A percentile compares a stretch with the other conserved stretches of the same genome.
Evolutionary conservation across 64 coral and sea anemone genomes (phyloP).

Genomic region (Platygyra sinensis): DNA sequence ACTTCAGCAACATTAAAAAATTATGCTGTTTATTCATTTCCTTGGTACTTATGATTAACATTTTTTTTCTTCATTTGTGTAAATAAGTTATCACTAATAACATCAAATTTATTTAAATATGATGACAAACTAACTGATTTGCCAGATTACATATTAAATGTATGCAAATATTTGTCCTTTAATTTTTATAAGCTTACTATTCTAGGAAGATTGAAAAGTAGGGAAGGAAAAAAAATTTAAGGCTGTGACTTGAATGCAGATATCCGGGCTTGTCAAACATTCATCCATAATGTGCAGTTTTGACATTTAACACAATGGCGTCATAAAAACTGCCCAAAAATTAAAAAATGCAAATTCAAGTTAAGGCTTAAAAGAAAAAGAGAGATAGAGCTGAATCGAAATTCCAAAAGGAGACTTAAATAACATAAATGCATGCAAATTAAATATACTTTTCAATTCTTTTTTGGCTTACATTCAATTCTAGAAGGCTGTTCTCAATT

Average conservation of each 20-base stretch:
- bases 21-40: too few relatives aligned
- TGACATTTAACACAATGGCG: slow-evolving; percentile 33
- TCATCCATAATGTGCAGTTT: slow-evolving; percentile 4
- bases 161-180: too few relatives aligned
- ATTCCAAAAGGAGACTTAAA: not conserved
- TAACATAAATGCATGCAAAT: not conserved
- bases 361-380: not conserved
- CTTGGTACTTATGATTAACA: too few relatives aligned
- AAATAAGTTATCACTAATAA: too few relatives aligned
- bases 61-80: too few relatives aligned
- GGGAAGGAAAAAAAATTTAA: not conserved
- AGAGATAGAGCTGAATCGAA: not conserved
- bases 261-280: not conserved
- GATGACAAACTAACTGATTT: too few relatives aligned
- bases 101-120: too few relatives aligned
- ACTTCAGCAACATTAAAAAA: too few relatives aligned
- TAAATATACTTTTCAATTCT: too few relatives aligned
- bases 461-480: too few relatives aligned
- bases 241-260: not conserved
- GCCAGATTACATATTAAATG: too few relatives aligned
- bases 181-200: not conserved
- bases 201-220: not conserved
- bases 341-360: not conserved
- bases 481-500: too few relatives aligned
- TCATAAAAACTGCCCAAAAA: slow-evolving; percentile 32